Evolutionary conservation across 2,888 invertebrate species (phyloP).

Genomic region (Cryptops parisi): DNA sequence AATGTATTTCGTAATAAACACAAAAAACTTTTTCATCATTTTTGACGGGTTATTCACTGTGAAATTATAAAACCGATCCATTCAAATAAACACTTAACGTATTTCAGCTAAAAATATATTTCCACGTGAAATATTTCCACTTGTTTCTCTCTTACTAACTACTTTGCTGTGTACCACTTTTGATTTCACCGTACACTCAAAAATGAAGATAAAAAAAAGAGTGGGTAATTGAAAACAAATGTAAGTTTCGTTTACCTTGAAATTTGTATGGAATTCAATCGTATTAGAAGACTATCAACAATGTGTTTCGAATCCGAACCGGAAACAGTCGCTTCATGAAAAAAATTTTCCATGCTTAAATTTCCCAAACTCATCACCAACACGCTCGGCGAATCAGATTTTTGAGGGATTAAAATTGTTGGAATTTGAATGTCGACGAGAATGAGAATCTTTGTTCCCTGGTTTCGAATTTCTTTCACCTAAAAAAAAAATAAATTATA

Average conservation of each 20-base stretch:
- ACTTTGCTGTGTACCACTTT: no score
- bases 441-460: constrained; percentile 43
- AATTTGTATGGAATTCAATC: constrained; percentile 50
- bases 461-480: constrained; percentile 20
- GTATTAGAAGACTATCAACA: constrained; percentile 54
- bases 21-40: no score
- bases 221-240: no score
- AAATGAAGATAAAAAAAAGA: no score
- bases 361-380: constrained; percentile 59
- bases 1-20: no score
- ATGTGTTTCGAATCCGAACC: constrained; percentile 32
- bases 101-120: no score
- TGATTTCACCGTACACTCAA: no score
- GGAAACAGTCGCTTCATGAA: constrained; percentile 39
- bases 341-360: constrained; percentile 63
- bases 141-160: no score
- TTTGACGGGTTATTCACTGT: no score
- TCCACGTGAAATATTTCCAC: no score
- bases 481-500: constrained; percentile 6
- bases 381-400: constrained; percentile 59
- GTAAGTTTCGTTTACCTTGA: constrained; percentile 30
- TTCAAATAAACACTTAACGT: no score
- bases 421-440: constrained; percentile 56
- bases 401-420: constrained; percentile 58
- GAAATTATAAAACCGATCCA: no score